Conservation (phyloP, 2,797 vertebrate species). For the Rhyacichthys aspro region DNA sequence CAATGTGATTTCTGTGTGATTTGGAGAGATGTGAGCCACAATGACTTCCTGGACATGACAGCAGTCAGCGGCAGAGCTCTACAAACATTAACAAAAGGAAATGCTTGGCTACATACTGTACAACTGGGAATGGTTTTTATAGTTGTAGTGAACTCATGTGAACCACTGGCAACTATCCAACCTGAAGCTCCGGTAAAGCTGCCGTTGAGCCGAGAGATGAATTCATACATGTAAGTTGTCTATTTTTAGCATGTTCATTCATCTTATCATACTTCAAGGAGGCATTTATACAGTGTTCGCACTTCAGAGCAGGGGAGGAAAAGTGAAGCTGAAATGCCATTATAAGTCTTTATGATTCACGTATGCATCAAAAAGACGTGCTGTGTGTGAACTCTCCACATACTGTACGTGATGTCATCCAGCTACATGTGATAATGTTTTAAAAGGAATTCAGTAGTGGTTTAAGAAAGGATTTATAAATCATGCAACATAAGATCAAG, state of each 20-base stretch:
- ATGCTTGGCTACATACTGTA: neutral
- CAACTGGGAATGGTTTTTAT: conserved; percentile 1
- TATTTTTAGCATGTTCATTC: conserved; percentile 16
- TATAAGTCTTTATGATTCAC: neutral
- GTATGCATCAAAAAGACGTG: neutral
- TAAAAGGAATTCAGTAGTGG: conserved; percentile 27
- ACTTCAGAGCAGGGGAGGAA: neutral
- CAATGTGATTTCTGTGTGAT: neutral
- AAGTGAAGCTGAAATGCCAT: neutral
- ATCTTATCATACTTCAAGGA: neutral
- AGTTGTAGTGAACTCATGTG: neutral
- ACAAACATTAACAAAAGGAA: conserved; percentile 5
- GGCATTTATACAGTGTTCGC: neutral
- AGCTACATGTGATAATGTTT: conserved; percentile 15
- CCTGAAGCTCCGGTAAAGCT: neutral
- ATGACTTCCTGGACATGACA: neutral
- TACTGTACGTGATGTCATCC: conserved; percentile 10
- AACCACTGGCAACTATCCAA: neutral
- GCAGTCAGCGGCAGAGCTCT: conserved; percentile 2
- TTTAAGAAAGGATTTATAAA: conserved; percentile 61
- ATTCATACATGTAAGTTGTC: conserved; percentile 2
- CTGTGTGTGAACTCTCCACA: conserved; percentile 15
- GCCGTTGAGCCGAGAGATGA: neutral
- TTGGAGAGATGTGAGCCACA: neutral
- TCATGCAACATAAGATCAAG: conserved; percentile 43